Evolutionary conservation across 2,797 vertebrate species (phyloP).

Genomic region (Cheirogaleus major): DNA sequence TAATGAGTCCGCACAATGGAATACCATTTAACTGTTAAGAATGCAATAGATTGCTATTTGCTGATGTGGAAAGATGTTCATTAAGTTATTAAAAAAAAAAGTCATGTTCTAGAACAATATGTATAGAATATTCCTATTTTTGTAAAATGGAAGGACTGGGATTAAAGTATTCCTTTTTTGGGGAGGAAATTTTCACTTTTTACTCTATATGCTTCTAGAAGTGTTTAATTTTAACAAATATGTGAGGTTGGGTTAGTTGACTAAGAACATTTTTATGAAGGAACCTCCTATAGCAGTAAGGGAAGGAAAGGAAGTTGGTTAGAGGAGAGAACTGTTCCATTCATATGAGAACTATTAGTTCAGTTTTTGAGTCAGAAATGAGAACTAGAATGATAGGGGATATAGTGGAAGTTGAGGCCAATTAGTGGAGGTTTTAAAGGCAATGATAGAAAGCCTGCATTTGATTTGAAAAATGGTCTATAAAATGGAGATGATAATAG

Average conservation of each 20-base stretch:
- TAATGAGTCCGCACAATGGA: not conserved
- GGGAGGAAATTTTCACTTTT: not conserved
- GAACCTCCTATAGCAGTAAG: not conserved
- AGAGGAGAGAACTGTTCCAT: not conserved
- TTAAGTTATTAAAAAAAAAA: not conserved
- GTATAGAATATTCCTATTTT: not conserved
- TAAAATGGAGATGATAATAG: not conserved
- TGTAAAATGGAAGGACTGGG: not conserved
- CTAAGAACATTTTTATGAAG: not conserved
- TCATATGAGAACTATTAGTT: not conserved
- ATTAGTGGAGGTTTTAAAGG: not conserved
- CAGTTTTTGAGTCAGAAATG: slow-evolving; percentile 17
- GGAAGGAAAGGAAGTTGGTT: not conserved
- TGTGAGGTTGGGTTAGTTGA: not conserved
- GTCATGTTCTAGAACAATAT: not conserved
- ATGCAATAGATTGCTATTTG: not conserved
- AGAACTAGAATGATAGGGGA: not conserved
- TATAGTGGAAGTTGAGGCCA: not conserved
- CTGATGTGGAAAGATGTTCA: not conserved
- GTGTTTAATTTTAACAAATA: not conserved
- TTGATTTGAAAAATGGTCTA: not conserved
- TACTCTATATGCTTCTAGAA: not conserved
- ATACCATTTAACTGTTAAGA: not conserved
- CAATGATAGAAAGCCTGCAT: not conserved
- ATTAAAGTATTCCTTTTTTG: not conserved